Percentiles rank a stretch among this genome's conserved stretches.
phyloP scores from a whole-genome alignment of 2,888 invertebrate genomes.

The Miltochrista miniata region DNA sequence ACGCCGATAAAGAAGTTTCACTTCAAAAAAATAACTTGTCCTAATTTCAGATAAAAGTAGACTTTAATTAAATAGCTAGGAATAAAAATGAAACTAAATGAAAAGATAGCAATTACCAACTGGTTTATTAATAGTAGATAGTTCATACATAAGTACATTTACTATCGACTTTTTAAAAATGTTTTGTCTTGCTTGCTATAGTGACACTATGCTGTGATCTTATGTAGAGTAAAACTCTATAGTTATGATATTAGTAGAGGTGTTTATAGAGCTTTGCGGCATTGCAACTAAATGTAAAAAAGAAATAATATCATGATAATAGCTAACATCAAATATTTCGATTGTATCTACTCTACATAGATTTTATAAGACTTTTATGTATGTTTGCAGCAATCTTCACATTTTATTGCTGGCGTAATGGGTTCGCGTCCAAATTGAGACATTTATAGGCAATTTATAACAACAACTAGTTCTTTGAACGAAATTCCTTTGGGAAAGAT shows the following conservation, averaged over 20 bases:
- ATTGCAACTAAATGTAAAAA: not conserved
- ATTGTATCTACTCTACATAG: not conserved
- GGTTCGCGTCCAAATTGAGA: conserved; percentile 3
- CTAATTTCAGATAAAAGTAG: too few species aligned
- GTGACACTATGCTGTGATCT: too few species aligned
- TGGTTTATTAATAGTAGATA: too few species aligned
- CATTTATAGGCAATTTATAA: conserved; percentile 2
- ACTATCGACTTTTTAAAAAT: too few species aligned
- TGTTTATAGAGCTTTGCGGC: not conserved
- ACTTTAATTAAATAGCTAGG: too few species aligned
- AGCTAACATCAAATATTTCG: not conserved
- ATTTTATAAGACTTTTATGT: not conserved
- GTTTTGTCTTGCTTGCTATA: too few species aligned
- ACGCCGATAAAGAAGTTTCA: too few species aligned
- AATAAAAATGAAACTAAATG: too few species aligned
- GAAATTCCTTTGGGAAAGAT: not conserved
- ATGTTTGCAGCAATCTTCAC: not conserved
- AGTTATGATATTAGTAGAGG: not conserved
- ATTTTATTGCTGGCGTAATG: conserved; percentile 3
- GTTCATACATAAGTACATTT: too few species aligned
- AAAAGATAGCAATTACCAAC: too few species aligned
- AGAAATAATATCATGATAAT: not conserved
- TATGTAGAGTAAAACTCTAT: too few species aligned
- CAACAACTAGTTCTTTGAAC: not conserved
- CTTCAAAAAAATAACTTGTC: too few species aligned